Evolutionary conservation across 2,113 vertebrate species (phyloP), one percentile per base, ranked within the genome.

Genomic region (Podiceps cristatus): DNA sequence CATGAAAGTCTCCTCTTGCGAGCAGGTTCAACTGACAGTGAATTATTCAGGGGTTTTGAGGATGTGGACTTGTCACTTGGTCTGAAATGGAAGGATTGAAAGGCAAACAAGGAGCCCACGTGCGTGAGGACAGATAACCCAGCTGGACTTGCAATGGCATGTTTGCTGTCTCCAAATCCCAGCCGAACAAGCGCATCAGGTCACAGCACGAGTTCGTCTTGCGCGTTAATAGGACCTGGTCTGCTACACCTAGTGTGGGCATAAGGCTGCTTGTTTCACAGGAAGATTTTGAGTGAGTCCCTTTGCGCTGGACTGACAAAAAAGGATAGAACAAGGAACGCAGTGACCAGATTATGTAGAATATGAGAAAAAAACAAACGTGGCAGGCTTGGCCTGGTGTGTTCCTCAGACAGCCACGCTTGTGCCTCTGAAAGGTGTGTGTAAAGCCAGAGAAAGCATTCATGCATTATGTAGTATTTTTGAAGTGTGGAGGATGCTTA

Each of bases 401-500:
- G 35, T 93, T 91, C 85, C 86, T 82, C 86, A 76, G 91, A 67
- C 74, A 92, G 87, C 62, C 67, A 15, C 5, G 1, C 40, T 52
- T 49, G 35, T 63, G 47, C 68, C 64, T 95, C 82, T 74, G 79
- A 80, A 42, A 64, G n/a, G 67, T 14, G 56, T 84, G 88, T 64
- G 76, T 89, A 94, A 91, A 97, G 88, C 20, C 86, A 86, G 80
- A 86, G 96, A 93, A 80, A 71, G 88, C 73, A 81, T 81, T 96
- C 91, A 93, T 96, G 56, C 88, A 95, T 96, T 95, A 93, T 96
- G 95, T 84, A 94, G 97, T 95, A 95, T 94, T 94, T 85, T 71
- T 9, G 6, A 84, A 91, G 86, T 85, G 91, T 87, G 95, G 92
- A 91, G 95, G 86, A 88, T 89, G 95, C 95, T 94, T 66, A 71